Percentiles rank a stretch among this genome's conserved stretches.
Evolutionary conservation across 2,113 vertebrate species (phyloP).

Genomic region (Euleptes europaea): DNA sequence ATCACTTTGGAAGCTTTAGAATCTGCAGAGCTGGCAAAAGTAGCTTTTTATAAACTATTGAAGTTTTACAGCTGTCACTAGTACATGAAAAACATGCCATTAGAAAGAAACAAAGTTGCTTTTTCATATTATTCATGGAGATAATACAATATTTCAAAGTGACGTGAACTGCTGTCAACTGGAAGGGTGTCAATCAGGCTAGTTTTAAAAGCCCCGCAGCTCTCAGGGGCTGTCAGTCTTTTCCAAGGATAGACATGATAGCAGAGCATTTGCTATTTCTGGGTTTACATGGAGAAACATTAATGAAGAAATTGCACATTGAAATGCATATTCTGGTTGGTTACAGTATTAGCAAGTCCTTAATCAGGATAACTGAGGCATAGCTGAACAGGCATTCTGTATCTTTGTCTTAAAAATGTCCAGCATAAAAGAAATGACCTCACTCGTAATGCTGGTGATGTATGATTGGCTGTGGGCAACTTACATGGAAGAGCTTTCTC

Average conservation of each 20-base stretch:
- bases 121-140: slow-evolving; percentile 57
- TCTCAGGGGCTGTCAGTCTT: slow-evolving; percentile 74
- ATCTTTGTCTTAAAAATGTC: slow-evolving; percentile 54
- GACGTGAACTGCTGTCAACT: slow-evolving; percentile 53
- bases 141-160: slow-evolving; percentile 62
- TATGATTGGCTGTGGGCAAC: not conserved
- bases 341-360: slow-evolving; percentile 34
- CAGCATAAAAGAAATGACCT: slow-evolving; percentile 5
- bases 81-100: slow-evolving; percentile 58
- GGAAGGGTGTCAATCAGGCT: slow-evolving; percentile 71
- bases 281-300: slow-evolving; percentile 62
- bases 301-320: slow-evolving; percentile 52
- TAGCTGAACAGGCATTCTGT: not conserved
- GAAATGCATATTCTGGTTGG: slow-evolving; percentile 49
- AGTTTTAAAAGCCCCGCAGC: slow-evolving; percentile 67
- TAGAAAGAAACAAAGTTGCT: slow-evolving; percentile 58
- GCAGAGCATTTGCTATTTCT: slow-evolving; percentile 66
- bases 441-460: not conserved
- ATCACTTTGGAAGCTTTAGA: slow-evolving; percentile 42
- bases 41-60: slow-evolving; percentile 22
- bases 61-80: slow-evolving; percentile 39
- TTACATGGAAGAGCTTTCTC: not conserved
- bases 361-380: slow-evolving; percentile 2
- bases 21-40: slow-evolving; percentile 38
- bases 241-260: slow-evolving; percentile 61